phyloP scores from a whole-genome alignment of 2,113 vertebrate genomes.

The Raja brachyura region DNA sequence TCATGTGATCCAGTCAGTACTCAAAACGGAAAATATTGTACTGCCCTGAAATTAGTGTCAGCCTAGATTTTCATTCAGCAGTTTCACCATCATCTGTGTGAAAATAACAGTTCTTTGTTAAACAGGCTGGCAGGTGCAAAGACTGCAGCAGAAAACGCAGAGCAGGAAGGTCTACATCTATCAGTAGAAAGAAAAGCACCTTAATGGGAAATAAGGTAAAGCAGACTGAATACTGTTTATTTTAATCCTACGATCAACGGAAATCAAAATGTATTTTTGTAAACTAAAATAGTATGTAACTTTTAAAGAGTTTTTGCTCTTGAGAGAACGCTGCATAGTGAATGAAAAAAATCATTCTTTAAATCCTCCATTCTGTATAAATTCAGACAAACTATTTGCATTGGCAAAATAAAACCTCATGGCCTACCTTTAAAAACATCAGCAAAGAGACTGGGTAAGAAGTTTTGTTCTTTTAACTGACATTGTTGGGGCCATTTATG shows the following conservation, averaged over 20 bases:
- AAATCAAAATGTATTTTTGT: neutral
- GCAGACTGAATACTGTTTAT: neutral
- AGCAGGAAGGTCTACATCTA: neutral
- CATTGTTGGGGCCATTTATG: neutral
- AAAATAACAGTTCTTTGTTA: neutral
- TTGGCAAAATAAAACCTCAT: neutral
- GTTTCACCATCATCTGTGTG: neutral
- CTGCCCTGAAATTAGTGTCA: slow-evolving; percentile 5
- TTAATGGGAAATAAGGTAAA: slow-evolving; percentile 10
- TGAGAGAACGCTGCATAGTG: neutral
- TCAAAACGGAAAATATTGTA: neutral
- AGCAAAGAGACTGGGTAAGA: neutral
- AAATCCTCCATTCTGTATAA: neutral
- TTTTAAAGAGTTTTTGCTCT: neutral
- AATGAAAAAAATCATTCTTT: neutral
- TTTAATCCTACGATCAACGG: neutral
- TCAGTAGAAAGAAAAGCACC: neutral
- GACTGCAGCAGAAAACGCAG: neutral
- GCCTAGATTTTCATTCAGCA: neutral
- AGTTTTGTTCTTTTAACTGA: neutral
- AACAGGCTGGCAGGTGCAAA: neutral
- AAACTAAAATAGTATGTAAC: neutral
- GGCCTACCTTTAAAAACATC: neutral
- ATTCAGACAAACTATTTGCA: neutral
- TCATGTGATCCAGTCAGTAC: slow-evolving; percentile 1